Evolutionary conservation across 2,888 invertebrate genomes (phyloP).

Genomic region (Sinhomidia bicolor): DNA sequence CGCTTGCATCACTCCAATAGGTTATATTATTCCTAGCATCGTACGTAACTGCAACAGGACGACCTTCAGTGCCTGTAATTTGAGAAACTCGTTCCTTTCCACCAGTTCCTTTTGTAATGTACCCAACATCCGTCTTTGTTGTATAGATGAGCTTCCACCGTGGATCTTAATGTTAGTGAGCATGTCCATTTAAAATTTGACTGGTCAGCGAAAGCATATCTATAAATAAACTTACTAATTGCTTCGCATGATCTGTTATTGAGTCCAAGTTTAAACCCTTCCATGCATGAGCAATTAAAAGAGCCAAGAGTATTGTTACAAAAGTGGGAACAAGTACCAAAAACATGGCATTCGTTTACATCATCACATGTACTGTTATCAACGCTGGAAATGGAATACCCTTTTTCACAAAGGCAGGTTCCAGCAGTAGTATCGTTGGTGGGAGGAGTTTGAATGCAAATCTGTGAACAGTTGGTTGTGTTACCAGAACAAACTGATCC

Average conservation of each 20-base stretch:
- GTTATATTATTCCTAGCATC: conserved; percentile 85
- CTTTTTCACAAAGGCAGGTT: conserved; percentile 94
- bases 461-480: conserved; percentile 69
- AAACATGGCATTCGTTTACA: conserved; percentile 76
- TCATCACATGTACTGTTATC: conserved; percentile 89
- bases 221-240: conserved; percentile 48
- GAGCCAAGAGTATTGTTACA: conserved; percentile 74
- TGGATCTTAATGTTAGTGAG: conserved; percentile 52
- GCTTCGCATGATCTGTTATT: conserved; percentile 63
- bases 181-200: background rate
- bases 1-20: conserved; percentile 90
- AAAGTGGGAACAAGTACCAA: conserved; percentile 77
- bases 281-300: conserved; percentile 70
- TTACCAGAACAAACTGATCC: conserved; percentile 69
- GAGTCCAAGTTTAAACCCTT: conserved; percentile 64
- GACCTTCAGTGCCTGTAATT: conserved; percentile 82
- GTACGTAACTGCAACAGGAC: conserved; percentile 87
- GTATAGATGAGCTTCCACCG: conserved; percentile 63
- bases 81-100: conserved; percentile 33
- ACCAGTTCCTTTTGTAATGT: conserved; percentile 21
- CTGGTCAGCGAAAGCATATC: background rate
- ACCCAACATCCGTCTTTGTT: conserved; percentile 47
- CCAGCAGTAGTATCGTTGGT: conserved; percentile 42
- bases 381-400: conserved; percentile 90
- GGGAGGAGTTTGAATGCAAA: conserved; percentile 70